Percentiles rank a stretch among this genome's conserved stretches.
These are phyloP conservation scores for Euphydryas editha DNA, from an alignment of 2,888 invertebrate genomes.

Conservation along the genomic window DNA sequence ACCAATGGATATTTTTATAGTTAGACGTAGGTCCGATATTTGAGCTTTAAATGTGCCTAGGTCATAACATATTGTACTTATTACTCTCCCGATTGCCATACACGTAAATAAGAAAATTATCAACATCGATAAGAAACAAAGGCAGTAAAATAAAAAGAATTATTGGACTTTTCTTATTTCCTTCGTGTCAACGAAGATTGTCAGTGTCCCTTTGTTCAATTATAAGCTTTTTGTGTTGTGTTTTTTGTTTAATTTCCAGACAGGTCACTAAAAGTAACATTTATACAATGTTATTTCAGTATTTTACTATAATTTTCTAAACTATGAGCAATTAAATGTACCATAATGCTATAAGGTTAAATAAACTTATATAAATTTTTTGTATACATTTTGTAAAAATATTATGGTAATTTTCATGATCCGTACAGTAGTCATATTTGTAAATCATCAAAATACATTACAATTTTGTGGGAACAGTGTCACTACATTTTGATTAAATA, in stretches of 20 bases:
- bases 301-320: too few species aligned
- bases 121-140: slow-evolving; percentile 25
- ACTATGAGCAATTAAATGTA: too few species aligned
- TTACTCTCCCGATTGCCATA: slow-evolving; percentile 31
- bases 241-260: not conserved
- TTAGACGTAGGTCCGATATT: slow-evolving; percentile 7
- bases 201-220: not conserved
- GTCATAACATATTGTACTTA: not conserved
- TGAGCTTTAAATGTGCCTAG: slow-evolving; percentile 8
- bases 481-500: too few species aligned
- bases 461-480: too few species aligned
- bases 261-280: not conserved
- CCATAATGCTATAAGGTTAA: too few species aligned
- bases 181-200: slow-evolving; percentile 1
- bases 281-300: too few species aligned
- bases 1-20: slow-evolving; percentile 40
- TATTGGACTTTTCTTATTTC: slow-evolving; percentile 6
- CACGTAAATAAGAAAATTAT: slow-evolving; percentile 18
- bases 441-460: too few species aligned
- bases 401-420: too few species aligned
- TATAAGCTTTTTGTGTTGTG: not conserved
- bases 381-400: too few species aligned
- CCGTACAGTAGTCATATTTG: too few species aligned
- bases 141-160: slow-evolving; percentile 16
- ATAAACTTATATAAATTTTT: too few species aligned